phyloP scores from a whole-genome alignment of 2,888 invertebrate species.

The Rotaria socialis region DNA sequence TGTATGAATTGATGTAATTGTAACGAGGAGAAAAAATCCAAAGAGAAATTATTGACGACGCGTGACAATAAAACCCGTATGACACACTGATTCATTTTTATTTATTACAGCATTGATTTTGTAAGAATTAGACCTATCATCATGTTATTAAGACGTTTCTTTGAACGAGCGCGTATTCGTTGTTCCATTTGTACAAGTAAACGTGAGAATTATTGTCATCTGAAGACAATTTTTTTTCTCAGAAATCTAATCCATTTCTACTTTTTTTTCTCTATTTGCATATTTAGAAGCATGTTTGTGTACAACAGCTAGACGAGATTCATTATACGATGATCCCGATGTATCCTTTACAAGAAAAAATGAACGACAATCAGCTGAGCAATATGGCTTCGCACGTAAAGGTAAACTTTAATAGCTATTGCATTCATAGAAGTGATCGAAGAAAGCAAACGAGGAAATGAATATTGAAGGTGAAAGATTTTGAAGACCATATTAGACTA shows the following conservation, averaged over 20 bases:
- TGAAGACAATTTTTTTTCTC: neutral
- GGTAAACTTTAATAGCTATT: neutral
- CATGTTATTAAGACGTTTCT: neutral
- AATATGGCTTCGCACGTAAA: neutral
- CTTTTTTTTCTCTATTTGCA: neutral
- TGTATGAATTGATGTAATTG: slow-evolving; percentile 12
- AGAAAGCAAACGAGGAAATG: too few species aligned
- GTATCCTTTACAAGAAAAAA: too few species aligned
- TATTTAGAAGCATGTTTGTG: slow-evolving; percentile 33
- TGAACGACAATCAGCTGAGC: neutral
- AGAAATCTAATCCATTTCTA: neutral
- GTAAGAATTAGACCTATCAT: neutral
- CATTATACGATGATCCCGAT: neutral
- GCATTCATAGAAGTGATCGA: too few species aligned
- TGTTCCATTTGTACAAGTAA: neutral
- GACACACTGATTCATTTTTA: neutral
- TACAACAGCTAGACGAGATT: slow-evolving; percentile 5
- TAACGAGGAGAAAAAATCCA: neutral
- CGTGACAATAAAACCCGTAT: neutral
- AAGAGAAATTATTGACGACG: neutral
- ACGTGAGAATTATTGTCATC: slow-evolving; percentile 4
- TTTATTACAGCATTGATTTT: neutral
- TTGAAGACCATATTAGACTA: too few species aligned
- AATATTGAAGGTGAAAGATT: too few species aligned
- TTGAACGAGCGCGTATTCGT: slow-evolving; percentile 6